Base-by-base conservation (phyloP, 2,888 invertebrate genomes). In the Gymnoscelis rufifasciata region DNA sequence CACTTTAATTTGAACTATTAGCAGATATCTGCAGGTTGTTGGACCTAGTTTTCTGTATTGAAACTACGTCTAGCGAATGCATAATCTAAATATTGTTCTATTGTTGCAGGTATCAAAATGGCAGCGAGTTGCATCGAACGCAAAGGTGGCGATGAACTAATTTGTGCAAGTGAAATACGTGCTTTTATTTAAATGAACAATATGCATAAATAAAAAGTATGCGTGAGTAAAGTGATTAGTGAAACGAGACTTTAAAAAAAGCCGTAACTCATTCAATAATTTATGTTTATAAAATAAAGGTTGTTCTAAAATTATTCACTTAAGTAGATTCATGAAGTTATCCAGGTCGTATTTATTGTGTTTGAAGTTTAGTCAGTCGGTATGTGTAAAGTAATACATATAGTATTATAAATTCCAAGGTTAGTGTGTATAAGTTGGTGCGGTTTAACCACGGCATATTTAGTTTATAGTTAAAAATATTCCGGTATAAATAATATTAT, bases 31-130 rank as follows among this genome's bases (percentile, higher is more conserved):
- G 19, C 19, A 19, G 19, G 5, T 19, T 19, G 19, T 19, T 19
- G 19, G 19, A 19, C 19, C 19, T 19, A 19, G 19, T 19, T 19
- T 19, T 19, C 2, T 19, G 19, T 19, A 19, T 19, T 19, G 5
- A 19, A 19, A 19, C 19, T 19, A 6, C 6, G 15, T 30, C n/a
- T 23, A 14, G 40, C 31, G 31, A 40, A 40, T 40, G 31, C 29
- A 23, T 29, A 38, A 27, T 7, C 13, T 36, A 19, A 47, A 37
- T 42, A 43, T 15, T 8, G 19, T 44, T 70, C 51, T 53, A 57
- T 84, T 83, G 82, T 80, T 71, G 42, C 69, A 86, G 84, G 81
- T 81, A 68, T 63, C 31, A 31, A 31, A 8, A 14, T 35, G 33
- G 15, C 35, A n/a, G n/a, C 19, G 11, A 15, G 19, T n/a, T 7